These are phyloP conservation scores for Perccottus glenii DNA, from an alignment of 2,113 vertebrate species.

Conservation along the genomic window DNA sequence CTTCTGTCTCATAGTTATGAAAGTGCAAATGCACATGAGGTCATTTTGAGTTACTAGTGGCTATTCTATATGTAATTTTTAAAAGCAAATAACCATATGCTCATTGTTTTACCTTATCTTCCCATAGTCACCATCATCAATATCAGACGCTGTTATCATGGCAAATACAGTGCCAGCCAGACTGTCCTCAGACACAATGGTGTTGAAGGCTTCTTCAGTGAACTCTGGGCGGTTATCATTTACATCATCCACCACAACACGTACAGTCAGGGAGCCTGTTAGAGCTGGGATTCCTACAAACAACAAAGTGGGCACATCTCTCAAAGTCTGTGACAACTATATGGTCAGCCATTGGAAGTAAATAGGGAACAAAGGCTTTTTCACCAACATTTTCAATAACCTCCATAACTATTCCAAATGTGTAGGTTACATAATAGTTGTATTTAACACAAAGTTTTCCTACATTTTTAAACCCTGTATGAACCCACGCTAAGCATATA, in stretches of 20 bases:
- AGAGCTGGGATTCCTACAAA: slow-evolving; percentile 70
- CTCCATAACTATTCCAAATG: too few relatives aligned
- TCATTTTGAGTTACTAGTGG: too few relatives aligned
- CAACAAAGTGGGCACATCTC: slow-evolving; percentile 19
- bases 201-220: slow-evolving; percentile 57
- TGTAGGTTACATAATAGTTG: too few relatives aligned
- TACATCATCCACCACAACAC: slow-evolving; percentile 76
- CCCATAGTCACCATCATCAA: slow-evolving; percentile 70
- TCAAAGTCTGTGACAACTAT: not conserved
- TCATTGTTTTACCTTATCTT: slow-evolving; percentile 68
- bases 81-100: not conserved
- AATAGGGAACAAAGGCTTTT: too few relatives aligned
- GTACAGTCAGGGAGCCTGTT: slow-evolving; percentile 73
- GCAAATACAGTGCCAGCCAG: slow-evolving; percentile 68
- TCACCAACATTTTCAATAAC: too few relatives aligned
- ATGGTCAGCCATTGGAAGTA: not conserved
- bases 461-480: too few relatives aligned
- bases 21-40: too few relatives aligned
- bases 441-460: too few relatives aligned
- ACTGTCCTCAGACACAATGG: slow-evolving; percentile 73
- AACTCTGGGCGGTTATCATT: slow-evolving; percentile 79
- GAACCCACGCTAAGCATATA: too few relatives aligned
- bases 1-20: too few relatives aligned
- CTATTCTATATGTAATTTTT: too few relatives aligned
- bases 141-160: slow-evolving; percentile 71